Evolutionary conservation across 2,113 vertebrate genomes (phyloP), one percentile per base, ranked within the genome.

Genomic region (Pogona vitticeps): DNA sequence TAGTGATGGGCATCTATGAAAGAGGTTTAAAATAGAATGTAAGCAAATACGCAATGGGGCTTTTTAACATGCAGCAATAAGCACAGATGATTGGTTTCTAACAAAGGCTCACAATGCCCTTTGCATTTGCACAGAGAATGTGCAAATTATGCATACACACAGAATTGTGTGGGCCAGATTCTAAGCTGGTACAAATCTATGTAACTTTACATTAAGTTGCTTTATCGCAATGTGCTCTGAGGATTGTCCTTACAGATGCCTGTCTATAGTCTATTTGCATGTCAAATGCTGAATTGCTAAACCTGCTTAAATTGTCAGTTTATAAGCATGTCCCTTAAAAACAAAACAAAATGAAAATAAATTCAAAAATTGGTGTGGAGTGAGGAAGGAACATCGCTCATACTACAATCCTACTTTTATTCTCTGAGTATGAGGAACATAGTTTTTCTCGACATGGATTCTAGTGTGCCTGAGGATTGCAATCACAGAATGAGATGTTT

Each of bases 1-100:
- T 38, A 88, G 80, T 68, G 89, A 87, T 63, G 92, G 93, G 82
- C 23, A 89, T 86, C 86, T 91, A 90, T 38, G 38, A 91, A 92
- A 90, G 58, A 90, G 84, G 80, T 84, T 84, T 84, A 68, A 88
- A 80, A 88, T 87, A 92, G 89, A 88, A 92, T 85, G 80, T 38
- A 88, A 86, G n/a, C 80, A 80, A 91, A 68, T 81, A 42, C 84
- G 88, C 91, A 91, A 58, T 21, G 28, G 26, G 83, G 91, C 83
- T 65, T 88, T 84, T 90, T 90, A 87, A 59, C 20, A 88, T 40
- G 52, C 12, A 38, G 73, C 87, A 70, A 85, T 90, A 87, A 88
- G 56, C 73, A 70, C 0, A 13, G 58, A 80, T 80, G 87, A 84
- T 85, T 80, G 87, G 82, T 80, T 85, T 80, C 31, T 28, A 82